Evolutionary conservation across 2,113 vertebrate species (phyloP), one percentile per base, ranked within the genome.

Genomic region (Psammodynastes pulverulentus): DNA sequence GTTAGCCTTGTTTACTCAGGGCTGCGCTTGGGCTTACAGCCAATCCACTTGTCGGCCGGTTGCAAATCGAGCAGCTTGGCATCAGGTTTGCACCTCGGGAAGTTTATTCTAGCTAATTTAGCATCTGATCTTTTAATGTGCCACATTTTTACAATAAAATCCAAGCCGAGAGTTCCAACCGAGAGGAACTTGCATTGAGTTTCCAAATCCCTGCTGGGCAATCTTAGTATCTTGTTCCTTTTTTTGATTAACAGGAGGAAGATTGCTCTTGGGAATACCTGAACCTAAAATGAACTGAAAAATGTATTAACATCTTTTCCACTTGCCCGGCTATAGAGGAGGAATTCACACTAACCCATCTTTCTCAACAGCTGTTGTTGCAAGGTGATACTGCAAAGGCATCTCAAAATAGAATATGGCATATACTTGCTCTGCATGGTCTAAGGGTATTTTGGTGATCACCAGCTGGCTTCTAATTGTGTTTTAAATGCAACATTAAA

Each of bases 381-480:
- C 96, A 96, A 97, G 97, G 97, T 97, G 96, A 97, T 98, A 95
- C 89, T 96, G 94, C 96, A 96, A 93, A 96, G 93, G 54, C 94
- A 92, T 94, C 96, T 93, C 95, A 95, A 97, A 97, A 97, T 97
- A 98, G 95, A 97, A 94, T 51, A 93, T 96, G 67, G 96, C 95
- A 96, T 95, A 96, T 94, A 95, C 48, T 96, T 92, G 95, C 96
- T 90, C 96, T 93, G 92, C 84, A 92, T 96, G 96, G n/a, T 96
- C 95, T 92, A 91, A 34, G 93, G 94, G 84, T 95, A 84, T 96
- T 97, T 95, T 96, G 94, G 91, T 89, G 62, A 94, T 92, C 94
- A 96, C 96, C 97, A 97, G 96, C 96, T 97, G 97, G 96, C 97
- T 96, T 87, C 92, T 97, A 97, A 98, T 97, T 97, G 96, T 96